These are phyloP conservation scores for Coendou prehensilis DNA, from an alignment of 2,797 vertebrate genomes.

Conservation along the genomic window DNA sequence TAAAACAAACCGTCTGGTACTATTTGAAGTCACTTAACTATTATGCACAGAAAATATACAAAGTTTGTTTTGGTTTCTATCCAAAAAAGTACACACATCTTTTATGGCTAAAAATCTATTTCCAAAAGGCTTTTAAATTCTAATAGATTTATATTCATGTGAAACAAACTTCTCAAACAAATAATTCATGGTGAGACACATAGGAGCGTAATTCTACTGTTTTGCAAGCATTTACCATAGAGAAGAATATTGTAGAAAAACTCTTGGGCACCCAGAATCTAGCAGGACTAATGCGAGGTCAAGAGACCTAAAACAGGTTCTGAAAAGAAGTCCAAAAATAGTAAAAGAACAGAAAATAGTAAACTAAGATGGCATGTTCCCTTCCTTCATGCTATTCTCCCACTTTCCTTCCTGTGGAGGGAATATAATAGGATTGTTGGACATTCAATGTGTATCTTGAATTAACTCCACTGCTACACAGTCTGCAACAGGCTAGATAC, in stretches of 20 bases:
- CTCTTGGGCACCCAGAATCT: background rate
- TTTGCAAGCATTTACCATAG: background rate
- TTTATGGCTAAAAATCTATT: constrained; percentile 17
- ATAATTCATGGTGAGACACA: background rate
- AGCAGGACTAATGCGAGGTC: background rate
- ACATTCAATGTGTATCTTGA: background rate
- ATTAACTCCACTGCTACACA: background rate
- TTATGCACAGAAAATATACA: background rate
- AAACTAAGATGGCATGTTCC: background rate
- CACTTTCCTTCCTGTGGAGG: background rate
- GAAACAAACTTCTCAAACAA: constrained; percentile 20
- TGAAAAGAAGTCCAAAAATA: constrained; percentile 28
- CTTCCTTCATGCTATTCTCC: background rate
- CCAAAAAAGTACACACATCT: background rate
- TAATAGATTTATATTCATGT: constrained; percentile 29
- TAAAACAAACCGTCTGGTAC: background rate
- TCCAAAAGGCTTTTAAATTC: constrained; percentile 42
- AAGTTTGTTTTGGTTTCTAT: constrained; percentile 36
- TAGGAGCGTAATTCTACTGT: background rate
- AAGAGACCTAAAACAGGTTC: background rate
- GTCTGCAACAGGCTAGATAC: background rate
- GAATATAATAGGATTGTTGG: background rate
- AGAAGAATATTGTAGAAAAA: constrained; percentile 7
- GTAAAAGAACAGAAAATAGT: background rate
- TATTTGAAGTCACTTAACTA: constrained; percentile 43